Conservation (phyloP, 1,140 invertebrate genomes). For the Luehdorfia chinensis region DNA sequence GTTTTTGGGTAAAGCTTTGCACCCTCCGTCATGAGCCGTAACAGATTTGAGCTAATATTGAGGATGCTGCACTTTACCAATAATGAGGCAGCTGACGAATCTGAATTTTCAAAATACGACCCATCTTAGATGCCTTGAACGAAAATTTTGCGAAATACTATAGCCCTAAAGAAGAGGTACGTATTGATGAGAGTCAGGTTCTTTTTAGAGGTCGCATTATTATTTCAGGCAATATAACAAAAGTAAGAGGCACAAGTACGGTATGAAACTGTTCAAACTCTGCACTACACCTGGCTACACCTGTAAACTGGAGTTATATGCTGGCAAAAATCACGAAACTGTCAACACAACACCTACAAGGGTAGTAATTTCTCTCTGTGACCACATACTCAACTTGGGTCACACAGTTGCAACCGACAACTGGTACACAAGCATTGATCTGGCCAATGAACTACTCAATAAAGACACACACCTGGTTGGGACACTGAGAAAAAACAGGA, state of each 20-base stretch:
- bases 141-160: neutral
- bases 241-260: slow-evolving; percentile 7
- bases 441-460: neutral
- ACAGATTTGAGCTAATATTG: slow-evolving; percentile 15
- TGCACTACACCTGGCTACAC: neutral
- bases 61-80: slow-evolving; percentile 12
- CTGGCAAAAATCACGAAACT: neutral
- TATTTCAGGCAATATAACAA: slow-evolving; percentile 14
- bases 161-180: slow-evolving; percentile 1
- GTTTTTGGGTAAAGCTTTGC: slow-evolving; percentile 13
- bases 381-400: neutral
- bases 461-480: neutral
- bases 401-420: slow-evolving; percentile 1
- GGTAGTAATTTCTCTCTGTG: neutral
- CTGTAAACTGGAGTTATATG: neutral
- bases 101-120: slow-evolving; percentile 10
- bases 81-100: slow-evolving; percentile 13
- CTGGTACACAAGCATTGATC: neutral
- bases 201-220: slow-evolving; percentile 14
- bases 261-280: slow-evolving; percentile 8
- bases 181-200: slow-evolving; percentile 9
- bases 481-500: neutral
- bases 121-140: slow-evolving; percentile 8
- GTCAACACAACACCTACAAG: neutral
- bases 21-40: slow-evolving; percentile 14